These are phyloP conservation scores for Phylloscopus whistleri DNA, from an alignment of 2,113 vertebrate genomes.

Conservation along the genomic window DNA sequence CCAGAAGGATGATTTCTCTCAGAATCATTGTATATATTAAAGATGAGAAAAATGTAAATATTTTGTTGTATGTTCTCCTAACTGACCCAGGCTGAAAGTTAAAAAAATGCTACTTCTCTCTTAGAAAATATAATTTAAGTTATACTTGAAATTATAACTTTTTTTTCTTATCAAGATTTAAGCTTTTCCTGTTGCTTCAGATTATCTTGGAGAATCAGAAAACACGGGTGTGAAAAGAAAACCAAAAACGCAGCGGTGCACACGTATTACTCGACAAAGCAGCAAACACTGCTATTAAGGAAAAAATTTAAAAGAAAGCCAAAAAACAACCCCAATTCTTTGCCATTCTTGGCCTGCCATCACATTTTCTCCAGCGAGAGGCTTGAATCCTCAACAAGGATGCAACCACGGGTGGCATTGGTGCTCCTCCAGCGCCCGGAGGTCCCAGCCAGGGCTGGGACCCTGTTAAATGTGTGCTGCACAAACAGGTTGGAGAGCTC, in stretches of 20 bases:
- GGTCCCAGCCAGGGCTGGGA: neutral
- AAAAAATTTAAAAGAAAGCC: neutral
- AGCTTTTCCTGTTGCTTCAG: neutral
- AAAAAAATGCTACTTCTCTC: neutral
- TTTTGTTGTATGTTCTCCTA: neutral
- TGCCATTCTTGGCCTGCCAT: neutral
- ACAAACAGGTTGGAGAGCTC: neutral
- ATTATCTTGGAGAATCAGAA: neutral
- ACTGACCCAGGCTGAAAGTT: neutral
- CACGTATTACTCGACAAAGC: neutral
- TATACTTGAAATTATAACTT: neutral
- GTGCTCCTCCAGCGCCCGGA: neutral
- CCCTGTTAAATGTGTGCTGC: neutral
- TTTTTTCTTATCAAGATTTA: neutral
- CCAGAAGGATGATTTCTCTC: neutral
- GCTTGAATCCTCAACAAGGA: accelerated
- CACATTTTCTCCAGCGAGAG: neutral
- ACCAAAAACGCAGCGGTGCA: neutral
- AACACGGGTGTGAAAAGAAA: neutral
- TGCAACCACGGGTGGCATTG: neutral
- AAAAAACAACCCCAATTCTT: neutral
- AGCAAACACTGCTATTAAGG: neutral
- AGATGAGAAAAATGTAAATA: neutral
- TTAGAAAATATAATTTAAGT: neutral
- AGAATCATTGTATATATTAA: neutral